Percentiles rank a stretch among this genome's conserved stretches.
Conservation (phyloP, 2,888 invertebrate species). For the Adelognathus sp. region DNA sequence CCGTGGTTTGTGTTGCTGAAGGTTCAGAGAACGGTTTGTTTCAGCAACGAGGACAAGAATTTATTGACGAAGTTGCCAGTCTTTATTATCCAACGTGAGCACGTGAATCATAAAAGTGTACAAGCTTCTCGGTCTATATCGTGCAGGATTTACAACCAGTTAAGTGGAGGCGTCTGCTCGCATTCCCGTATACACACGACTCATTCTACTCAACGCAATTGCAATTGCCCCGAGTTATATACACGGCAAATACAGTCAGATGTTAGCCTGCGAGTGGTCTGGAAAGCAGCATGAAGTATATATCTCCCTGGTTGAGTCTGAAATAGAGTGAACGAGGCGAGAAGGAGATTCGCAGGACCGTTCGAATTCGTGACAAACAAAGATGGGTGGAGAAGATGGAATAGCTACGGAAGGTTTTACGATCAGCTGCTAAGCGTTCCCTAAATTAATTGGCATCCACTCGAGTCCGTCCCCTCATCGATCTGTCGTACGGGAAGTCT, state of each 20-base stretch:
- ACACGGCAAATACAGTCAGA: slow-evolving; percentile 19
- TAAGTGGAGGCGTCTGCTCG: slow-evolving; percentile 27
- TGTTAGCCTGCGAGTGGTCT: slow-evolving; percentile 27
- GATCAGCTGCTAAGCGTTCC: slow-evolving; percentile 68
- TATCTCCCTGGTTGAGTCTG: slow-evolving; percentile 16
- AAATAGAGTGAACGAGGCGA: slow-evolving; percentile 29
- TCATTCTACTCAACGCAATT: slow-evolving; percentile 59
- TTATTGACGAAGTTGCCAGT: not conserved
- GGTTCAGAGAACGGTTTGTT: not conserved
- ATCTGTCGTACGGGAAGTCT: slow-evolving; percentile 2
- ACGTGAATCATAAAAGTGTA: slow-evolving; percentile 39
- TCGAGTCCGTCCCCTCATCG: slow-evolving; percentile 19
- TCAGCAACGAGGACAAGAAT: not conserved
- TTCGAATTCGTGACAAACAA: slow-evolving; percentile 7
- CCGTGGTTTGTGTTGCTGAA: not conserved
- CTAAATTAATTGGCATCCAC: slow-evolving; percentile 72
- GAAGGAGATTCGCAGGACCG: slow-evolving; percentile 17
- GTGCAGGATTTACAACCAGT: slow-evolving; percentile 50
- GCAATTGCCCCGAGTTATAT: slow-evolving; percentile 47
- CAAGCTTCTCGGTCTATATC: slow-evolving; percentile 6
- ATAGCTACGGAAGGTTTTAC: slow-evolving; percentile 63
- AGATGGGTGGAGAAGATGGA: slow-evolving; percentile 22
- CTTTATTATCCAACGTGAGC: slow-evolving; percentile 7
- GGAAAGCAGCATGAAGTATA: slow-evolving; percentile 25
- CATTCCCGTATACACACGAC: not conserved